A percentile compares a stretch with the other conserved stretches of the same genome.
These are phyloP conservation scores for Sabatieria punctata DNA, from an alignment of 2,888 invertebrate species.

Conservation along the genomic window DNA sequence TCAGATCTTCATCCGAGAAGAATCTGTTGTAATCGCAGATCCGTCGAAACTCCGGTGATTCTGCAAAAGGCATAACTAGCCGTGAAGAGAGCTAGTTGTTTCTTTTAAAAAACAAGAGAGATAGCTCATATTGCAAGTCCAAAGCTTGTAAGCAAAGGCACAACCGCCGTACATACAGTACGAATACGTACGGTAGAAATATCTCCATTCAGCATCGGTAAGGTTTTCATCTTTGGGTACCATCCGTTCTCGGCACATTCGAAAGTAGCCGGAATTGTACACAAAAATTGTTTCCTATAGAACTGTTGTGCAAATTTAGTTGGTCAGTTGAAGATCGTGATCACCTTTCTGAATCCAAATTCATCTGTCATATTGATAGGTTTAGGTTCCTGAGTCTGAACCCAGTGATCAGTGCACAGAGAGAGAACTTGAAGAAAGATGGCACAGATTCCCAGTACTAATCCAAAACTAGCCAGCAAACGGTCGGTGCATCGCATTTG, in stretches of 20 bases:
- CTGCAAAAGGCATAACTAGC: slow-evolving; percentile 13
- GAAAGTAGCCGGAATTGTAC: slow-evolving; percentile 26
- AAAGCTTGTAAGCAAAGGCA: slow-evolving; percentile 1
- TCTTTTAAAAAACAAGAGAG: background rate
- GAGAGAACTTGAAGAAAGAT: background rate
- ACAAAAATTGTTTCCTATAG: slow-evolving; percentile 21
- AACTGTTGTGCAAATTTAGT: too few species aligned
- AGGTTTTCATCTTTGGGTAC: background rate
- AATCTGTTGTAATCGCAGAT: slow-evolving; percentile 23
- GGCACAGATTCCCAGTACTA: background rate
- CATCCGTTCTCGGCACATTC: slow-evolving; percentile 18
- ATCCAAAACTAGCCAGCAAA: background rate
- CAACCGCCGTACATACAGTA: background rate
- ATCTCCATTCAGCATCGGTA: background rate
- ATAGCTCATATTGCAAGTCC: too few species aligned
- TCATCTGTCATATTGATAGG: background rate
- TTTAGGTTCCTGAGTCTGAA: background rate
- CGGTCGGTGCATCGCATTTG: background rate
- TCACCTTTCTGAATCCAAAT: too few species aligned
- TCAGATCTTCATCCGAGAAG: slow-evolving; percentile 21
- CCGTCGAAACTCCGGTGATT: slow-evolving; percentile 13
- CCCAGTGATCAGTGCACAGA: background rate
- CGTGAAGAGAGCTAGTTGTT: background rate
- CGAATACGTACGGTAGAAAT: background rate
- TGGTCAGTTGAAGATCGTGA: too few species aligned